Evolutionary conservation across 1,140 invertebrate genomes (phyloP), one percentile per base, ranked within the genome.

Genomic region (Hydropsyche tenuis): DNA sequence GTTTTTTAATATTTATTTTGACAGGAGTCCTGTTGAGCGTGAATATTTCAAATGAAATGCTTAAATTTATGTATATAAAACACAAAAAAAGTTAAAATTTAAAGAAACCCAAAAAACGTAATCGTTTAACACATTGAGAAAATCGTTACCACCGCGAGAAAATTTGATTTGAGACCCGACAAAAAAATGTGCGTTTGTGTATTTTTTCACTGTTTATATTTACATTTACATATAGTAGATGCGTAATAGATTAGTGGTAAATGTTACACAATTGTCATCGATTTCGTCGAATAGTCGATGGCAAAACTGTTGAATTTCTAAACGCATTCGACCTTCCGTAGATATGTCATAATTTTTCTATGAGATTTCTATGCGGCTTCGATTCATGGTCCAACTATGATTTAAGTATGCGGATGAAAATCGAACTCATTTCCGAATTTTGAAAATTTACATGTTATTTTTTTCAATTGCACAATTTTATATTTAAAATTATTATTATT

Each of bases 231-330:
- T 56, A 2, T n/a, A 16, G 12, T 25, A 12, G 51, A 70, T 56
- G 30, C 68, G 68, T 70, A 70, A 56, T 70, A 56, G 68, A 42
- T 46, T 37, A 45, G 51, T 43, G 65, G 46, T 68, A 68, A 68
- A 46, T 42, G 68, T 70, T 70, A 70, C 68, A 70, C 68, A 70
- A 70, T 70, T 70, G 68, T 70, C 68, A 70, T 56, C 68, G 68
- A 70, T 70, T 70, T 70, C 68, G 43, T 23, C 65, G 42, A 16
- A 18, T 27, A 12, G 12, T 48, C 4, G n/a, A 70, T 70, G 51
- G 20, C 48, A 53, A 70, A 70, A 70, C 23, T 56, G 20, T 51
- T 2, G 7, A 16, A n/a, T 70, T 70, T 70, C 68, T 56, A 16
- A 46, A 68, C 23, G 4, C 18, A 2, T 20, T 18, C 22, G 68